phyloP scores from a whole-genome alignment of 2,797 vertebrate species.

The Alfaro cultratus region DNA sequence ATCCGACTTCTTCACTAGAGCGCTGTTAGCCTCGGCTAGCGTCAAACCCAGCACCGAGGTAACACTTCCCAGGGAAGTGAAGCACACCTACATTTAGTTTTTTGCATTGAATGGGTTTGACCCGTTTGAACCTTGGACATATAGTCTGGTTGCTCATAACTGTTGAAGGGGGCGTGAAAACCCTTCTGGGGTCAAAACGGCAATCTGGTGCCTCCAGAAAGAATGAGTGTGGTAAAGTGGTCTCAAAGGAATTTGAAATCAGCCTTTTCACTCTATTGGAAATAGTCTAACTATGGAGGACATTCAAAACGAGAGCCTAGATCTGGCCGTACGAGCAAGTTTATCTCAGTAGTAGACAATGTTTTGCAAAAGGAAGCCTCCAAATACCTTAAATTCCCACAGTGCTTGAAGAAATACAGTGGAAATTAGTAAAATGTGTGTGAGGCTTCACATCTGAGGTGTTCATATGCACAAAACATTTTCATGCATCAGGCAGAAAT shows the following conservation, averaged over 20 bases:
- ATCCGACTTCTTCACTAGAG: no score
- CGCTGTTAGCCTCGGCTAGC: no score
- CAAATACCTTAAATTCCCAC: not conserved
- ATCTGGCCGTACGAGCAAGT: not conserved
- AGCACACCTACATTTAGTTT: not conserved
- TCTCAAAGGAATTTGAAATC: not conserved
- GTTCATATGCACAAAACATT: not conserved
- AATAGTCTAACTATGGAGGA: not conserved
- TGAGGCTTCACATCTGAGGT: not conserved
- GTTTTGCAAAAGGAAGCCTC: not conserved
- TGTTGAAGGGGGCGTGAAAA: not conserved
- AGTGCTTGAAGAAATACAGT: not conserved
- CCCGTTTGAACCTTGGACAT: not conserved
- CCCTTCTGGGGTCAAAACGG: not conserved
- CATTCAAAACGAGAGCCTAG: not conserved
- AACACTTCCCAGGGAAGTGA: no score
- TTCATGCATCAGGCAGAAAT: not conserved
- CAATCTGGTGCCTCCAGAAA: not conserved
- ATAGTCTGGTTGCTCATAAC: not conserved
- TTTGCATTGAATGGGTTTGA: not conserved
- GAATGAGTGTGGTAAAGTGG: not conserved
- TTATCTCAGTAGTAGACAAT: not conserved
- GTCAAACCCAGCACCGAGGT: no score
- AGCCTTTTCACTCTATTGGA: not conserved
- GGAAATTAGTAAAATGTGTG: not conserved